phyloP scores from a whole-genome alignment of 2,113 vertebrate genomes.

The Patagioenas fasciata region DNA sequence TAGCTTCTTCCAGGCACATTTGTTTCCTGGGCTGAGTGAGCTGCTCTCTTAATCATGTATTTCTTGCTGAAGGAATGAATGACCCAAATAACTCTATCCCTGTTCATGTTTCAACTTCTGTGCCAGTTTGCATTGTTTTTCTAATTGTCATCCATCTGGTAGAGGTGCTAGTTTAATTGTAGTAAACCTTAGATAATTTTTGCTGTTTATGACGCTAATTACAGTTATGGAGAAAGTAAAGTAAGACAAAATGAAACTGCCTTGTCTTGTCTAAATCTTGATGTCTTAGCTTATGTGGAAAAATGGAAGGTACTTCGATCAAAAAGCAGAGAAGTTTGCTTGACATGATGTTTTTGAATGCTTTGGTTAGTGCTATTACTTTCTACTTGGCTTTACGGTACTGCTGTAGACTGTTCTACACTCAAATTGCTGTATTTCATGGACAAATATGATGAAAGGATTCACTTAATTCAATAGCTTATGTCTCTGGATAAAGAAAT shows the following conservation, averaged over 20 bases:
- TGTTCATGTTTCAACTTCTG: neutral
- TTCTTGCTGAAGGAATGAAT: neutral
- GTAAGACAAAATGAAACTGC: neutral
- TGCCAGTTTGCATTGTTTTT: neutral
- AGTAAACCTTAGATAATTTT: neutral
- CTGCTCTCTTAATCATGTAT: neutral
- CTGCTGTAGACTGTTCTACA: neutral
- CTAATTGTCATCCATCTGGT: neutral
- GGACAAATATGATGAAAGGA: neutral
- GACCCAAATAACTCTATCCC: neutral
- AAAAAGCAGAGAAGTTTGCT: neutral
- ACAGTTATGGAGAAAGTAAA: neutral
- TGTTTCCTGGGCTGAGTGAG: neutral
- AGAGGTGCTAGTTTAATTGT: neutral
- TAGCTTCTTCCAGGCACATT: neutral
- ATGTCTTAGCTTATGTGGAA: neutral
- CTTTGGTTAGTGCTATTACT: neutral
- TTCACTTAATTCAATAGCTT: neutral
- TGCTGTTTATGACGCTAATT: neutral
- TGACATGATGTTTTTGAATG: neutral
- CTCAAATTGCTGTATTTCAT: neutral
- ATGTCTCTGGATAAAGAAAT: neutral
- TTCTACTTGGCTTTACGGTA: neutral
- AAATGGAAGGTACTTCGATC: neutral
- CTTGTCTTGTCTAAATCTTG: neutral